phyloP scores from a whole-genome alignment of 2,113 vertebrate species.

The Myrmecophaga tridactyla region DNA sequence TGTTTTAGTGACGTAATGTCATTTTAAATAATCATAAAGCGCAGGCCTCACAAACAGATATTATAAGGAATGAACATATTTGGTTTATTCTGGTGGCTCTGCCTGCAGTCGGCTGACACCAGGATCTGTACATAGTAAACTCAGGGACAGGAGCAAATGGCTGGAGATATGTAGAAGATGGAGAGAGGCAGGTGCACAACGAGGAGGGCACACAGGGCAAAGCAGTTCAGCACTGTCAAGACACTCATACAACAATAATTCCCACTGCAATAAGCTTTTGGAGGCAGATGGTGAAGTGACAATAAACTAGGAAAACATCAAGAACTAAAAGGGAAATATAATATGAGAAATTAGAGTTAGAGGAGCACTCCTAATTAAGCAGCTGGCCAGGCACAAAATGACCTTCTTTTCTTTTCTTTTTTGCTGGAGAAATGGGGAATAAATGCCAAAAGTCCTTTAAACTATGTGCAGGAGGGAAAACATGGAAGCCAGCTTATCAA shows the following conservation, averaged over 20 bases:
- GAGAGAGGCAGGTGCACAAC: not conserved
- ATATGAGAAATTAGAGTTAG: not conserved
- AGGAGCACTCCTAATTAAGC: not conserved
- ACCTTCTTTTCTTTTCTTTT: constrained; percentile 10
- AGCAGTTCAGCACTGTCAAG: not conserved
- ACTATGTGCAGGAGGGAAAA: constrained; percentile 16
- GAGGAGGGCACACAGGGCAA: fast-evolving
- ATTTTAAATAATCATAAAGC: not conserved
- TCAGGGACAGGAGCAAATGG: not conserved
- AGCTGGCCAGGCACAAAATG: not conserved
- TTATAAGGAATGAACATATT: not conserved
- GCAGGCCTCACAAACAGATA: not conserved
- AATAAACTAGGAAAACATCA: constrained; percentile 26
- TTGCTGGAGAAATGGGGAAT: constrained; percentile 5
- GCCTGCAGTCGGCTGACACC: not conserved
- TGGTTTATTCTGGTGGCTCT: not conserved
- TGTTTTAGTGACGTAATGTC: not conserved
- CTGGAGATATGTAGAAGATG: not conserved
- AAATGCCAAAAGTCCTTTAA: not conserved
- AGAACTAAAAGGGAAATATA: constrained; percentile 45
- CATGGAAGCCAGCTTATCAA: not conserved
- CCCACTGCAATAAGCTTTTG: not conserved
- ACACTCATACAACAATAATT: not conserved
- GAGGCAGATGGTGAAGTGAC: constrained; percentile 19
- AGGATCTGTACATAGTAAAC: not conserved